Evolutionary conservation across 2,888 invertebrate genomes (phyloP).

Genomic region (Cosmia pyralina): DNA sequence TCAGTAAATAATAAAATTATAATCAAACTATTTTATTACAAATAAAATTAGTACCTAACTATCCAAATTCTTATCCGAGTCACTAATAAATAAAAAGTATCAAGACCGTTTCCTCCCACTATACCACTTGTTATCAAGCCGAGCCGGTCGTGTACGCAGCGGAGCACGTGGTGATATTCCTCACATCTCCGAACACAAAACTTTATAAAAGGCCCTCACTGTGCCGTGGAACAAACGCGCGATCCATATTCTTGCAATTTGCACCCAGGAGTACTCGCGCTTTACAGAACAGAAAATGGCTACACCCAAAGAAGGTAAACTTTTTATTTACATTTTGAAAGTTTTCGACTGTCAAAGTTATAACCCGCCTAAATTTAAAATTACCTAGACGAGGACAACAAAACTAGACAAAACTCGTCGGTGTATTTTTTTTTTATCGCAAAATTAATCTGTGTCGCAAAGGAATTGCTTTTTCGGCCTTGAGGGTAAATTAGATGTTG

Average conservation of each 20-base stretch:
- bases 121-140: slow-evolving; percentile 79
- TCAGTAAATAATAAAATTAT: neutral
- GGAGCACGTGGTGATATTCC: slow-evolving; percentile 81
- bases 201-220: slow-evolving; percentile 85
- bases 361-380: slow-evolving; percentile 63
- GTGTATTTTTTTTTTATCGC: slow-evolving; percentile 24
- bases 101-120: slow-evolving; percentile 68
- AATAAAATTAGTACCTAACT: neutral
- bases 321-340: slow-evolving; percentile 65
- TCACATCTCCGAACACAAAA: slow-evolving; percentile 75
- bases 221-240: slow-evolving; percentile 76
- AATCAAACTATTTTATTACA: neutral
- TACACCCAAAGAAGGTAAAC: slow-evolving; percentile 85
- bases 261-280: slow-evolving; percentile 62
- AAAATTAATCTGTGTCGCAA: too few relatives aligned
- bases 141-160: slow-evolving; percentile 74
- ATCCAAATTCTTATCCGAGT: neutral
- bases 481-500: slow-evolving; percentile 51
- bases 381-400: slow-evolving; percentile 25
- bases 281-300: slow-evolving; percentile 78
- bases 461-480: slow-evolving; percentile 51
- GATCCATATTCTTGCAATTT: slow-evolving; percentile 71
- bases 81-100: slow-evolving; percentile 50
- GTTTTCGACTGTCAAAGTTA: slow-evolving; percentile 50
- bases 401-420: neutral